Conservation (phyloP, 2,797 vertebrate genomes). For the Caiman crocodilus region DNA sequence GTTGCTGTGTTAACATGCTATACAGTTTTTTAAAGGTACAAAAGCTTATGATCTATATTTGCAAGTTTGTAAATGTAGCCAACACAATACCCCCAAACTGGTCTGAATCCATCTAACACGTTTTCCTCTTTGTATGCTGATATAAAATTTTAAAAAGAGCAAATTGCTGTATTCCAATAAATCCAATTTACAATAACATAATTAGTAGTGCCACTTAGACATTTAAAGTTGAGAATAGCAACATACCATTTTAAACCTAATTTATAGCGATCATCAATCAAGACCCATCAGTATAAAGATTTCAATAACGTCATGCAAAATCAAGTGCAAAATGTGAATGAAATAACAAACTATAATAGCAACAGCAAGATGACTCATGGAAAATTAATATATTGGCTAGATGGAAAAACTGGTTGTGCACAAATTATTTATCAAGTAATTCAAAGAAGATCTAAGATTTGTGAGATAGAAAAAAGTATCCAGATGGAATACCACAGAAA, state of each 20-base stretch:
- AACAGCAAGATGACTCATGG: background rate
- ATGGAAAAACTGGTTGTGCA: background rate
- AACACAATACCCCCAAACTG: background rate
- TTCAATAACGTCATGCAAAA: background rate
- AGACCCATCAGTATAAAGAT: background rate
- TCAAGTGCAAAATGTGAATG: background rate
- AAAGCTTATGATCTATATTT: background rate
- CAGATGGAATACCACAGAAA: background rate
- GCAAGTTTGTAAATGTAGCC: background rate
- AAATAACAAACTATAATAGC: background rate
- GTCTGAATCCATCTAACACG: background rate
- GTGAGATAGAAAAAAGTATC: background rate
- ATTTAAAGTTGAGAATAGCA: background rate
- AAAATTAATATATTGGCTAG: background rate
- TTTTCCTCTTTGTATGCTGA: background rate
- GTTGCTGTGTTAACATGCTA: background rate
- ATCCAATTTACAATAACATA: background rate
- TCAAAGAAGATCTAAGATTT: background rate
- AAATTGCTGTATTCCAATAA: background rate
- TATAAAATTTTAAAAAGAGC: background rate
- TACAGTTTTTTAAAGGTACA: background rate
- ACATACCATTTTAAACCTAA: background rate
- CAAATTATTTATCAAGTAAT: slow-evolving; percentile 14
- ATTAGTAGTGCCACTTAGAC: background rate
- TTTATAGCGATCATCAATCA: background rate